Evolutionary conservation across 1,140 invertebrate species (phyloP), one percentile per base, ranked within the genome.

Genomic region (Bicyclus anynana): DNA sequence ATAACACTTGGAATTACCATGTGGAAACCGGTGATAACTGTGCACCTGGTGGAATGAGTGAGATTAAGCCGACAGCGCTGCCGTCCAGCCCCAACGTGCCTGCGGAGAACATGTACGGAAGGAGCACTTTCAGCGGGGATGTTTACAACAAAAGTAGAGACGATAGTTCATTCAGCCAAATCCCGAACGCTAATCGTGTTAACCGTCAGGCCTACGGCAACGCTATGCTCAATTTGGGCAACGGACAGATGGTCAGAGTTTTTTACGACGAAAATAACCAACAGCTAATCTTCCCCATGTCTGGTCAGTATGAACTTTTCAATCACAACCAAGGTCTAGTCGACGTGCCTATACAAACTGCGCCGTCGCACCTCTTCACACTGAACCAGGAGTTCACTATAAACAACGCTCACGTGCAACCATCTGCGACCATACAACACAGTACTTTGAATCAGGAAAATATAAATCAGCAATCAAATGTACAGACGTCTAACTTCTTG

Each of bases 401-500:
- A 37, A 77, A 77, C 49, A 76, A 74, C 74, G 56, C 72, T 12
- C 72, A 76, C 51, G 53, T 76, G 37, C 73, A 74, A 46, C 33
- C 62, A 38, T 59, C 80, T 40, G 65, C 71, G 17, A 73, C 62
- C 14, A 64, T 68, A 29, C 69, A 69, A 17, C 69, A 61, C 38
- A 70, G 67, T 20, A 57, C 65, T 20, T 84, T 67, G 57, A 68
- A 67, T 44, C 72, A 72, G 57, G 78, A 82, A 35, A 78, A 72
- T 58, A 47, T 67, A 6, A 74, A 61, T 50, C 75, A 75, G 21
- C 50, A 67, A 3, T 53, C 55, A 48, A 72, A 63, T 60, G 60
- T 44, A 18, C 77, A 79, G 35, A 84, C 78, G 18, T 78, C 79
- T 48, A 84, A 82, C 38, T 83, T 90, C 40, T 92, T 95, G 47